These are phyloP conservation scores for Eumacrocentrus americanus DNA, from an alignment of 2,888 invertebrate species.

Conservation along the genomic window DNA sequence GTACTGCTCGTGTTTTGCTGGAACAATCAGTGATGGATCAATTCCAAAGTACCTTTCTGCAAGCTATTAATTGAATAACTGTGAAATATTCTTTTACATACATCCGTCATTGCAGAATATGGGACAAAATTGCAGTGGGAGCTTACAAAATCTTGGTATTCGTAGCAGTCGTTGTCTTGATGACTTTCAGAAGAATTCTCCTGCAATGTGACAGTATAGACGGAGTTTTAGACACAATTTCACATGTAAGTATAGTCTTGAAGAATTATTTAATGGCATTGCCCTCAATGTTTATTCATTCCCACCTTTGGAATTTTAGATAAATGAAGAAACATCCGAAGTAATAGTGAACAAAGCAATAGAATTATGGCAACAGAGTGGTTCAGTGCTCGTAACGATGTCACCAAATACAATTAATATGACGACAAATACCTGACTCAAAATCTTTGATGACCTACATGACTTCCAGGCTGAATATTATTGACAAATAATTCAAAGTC, in stretches of 20 bases:
- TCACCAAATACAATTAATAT: constrained; percentile 44
- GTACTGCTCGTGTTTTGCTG: constrained; percentile 85
- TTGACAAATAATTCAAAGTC: constrained; percentile 12
- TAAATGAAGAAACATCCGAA: constrained; percentile 81
- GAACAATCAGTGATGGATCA: constrained; percentile 77
- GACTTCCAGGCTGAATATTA: constrained; percentile 32
- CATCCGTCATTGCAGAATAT: no score
- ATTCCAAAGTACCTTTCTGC: constrained; percentile 71
- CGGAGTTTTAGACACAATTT: constrained; percentile 70
- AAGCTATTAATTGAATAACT: no score
- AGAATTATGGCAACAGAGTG: constrained; percentile 84
- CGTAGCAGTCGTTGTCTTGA: constrained; percentile 76
- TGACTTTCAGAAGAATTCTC: constrained; percentile 72
- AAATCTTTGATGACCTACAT: no score
- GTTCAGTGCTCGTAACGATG: constrained; percentile 63
- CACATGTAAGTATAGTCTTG: constrained; percentile 65
- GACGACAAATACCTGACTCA: constrained; percentile 31
- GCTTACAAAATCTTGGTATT: constrained; percentile 82
- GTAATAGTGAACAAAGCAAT: constrained; percentile 85
- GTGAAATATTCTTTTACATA: no score
- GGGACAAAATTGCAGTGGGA: constrained; percentile 88
- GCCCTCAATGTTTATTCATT: constrained; percentile 12
- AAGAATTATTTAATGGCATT: constrained; percentile 10
- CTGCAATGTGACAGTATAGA: constrained; percentile 68
- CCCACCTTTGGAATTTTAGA: constrained; percentile 69